These are phyloP conservation scores for Rallus crepitans DNA, from an alignment of 2,797 vertebrate genomes.

Conservation along the genomic window DNA sequence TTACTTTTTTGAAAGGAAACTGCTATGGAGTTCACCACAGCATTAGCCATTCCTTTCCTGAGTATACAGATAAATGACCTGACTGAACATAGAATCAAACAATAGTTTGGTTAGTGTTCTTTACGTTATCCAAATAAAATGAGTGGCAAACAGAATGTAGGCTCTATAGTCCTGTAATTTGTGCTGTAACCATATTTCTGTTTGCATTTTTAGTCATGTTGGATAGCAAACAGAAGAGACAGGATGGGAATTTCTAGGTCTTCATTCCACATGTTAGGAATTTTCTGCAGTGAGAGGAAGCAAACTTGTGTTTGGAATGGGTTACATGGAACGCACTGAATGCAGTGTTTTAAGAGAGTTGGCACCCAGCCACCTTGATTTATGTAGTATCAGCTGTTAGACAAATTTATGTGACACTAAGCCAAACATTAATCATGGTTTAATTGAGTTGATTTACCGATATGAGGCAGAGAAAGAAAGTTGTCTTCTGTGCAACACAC, in stretches of 20 bases:
- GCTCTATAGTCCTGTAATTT: neutral
- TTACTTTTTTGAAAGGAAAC: neutral
- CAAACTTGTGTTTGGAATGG: neutral
- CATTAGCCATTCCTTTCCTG: neutral
- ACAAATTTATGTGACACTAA: conserved; percentile 23
- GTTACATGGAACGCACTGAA: neutral
- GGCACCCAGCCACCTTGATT: conserved; percentile 12
- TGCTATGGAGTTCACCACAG: neutral
- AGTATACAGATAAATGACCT: neutral
- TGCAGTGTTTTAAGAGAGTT: neutral
- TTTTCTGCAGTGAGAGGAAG: neutral
- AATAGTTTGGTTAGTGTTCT: neutral
- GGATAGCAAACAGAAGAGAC: neutral
- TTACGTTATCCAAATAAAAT: neutral
- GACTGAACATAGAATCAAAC: neutral
- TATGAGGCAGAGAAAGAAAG: neutral
- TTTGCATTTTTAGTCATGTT: neutral
- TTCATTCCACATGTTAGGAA: neutral
- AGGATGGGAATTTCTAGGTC: neutral
- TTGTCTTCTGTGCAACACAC: neutral
- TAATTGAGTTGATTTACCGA: conserved; percentile 32
- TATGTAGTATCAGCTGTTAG: conserved; percentile 13
- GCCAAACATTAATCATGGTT: conserved; percentile 33
- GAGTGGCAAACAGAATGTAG: neutral
- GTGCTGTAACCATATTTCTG: neutral